phyloP scores from a whole-genome alignment of 2,797 vertebrate species.

The Austrolebias charrua region DNA sequence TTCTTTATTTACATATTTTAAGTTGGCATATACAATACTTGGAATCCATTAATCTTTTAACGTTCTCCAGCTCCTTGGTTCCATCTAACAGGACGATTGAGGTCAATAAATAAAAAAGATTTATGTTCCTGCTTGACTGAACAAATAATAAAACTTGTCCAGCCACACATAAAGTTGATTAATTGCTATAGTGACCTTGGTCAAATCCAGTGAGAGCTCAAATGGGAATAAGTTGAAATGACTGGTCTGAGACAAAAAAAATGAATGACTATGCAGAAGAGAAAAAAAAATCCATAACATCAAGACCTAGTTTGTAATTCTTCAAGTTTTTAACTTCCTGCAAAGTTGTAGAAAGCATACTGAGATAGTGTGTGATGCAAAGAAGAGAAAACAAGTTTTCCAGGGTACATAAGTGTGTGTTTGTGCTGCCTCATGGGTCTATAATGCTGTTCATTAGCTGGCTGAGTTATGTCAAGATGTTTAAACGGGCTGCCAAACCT shows the following conservation, averaged over 20 bases:
- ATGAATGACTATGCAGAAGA: constrained; percentile 10
- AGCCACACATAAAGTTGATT: constrained; percentile 32
- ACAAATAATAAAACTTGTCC: constrained; percentile 41
- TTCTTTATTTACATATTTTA: not conserved
- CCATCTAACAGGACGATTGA: constrained; percentile 13
- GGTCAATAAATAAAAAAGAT: constrained; percentile 25
- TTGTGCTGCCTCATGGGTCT: constrained; percentile 33
- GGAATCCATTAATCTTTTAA: constrained; percentile 7
- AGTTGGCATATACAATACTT: constrained; percentile 1
- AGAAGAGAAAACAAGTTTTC: not conserved
- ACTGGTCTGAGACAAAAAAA: constrained; percentile 6
- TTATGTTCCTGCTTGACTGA: constrained; percentile 11
- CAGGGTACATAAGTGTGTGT: constrained; percentile 17
- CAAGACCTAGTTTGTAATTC: not conserved
- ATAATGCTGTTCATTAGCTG: constrained; percentile 61
- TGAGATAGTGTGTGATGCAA: constrained; percentile 6
- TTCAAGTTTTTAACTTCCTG: constrained; percentile 28
- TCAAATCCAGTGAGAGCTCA: constrained; percentile 4
- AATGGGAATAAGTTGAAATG: constrained; percentile 15
- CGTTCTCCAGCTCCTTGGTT: not conserved
- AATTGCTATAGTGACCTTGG: constrained; percentile 47
- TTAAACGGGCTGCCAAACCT: constrained; percentile 52
- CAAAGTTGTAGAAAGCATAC: not conserved
- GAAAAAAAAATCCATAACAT: constrained; percentile 9
- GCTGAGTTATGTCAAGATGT: constrained; percentile 62